These are phyloP conservation scores for Torymus auratus DNA, from an alignment of 2,888 invertebrate species.

Conservation along the genomic window DNA sequence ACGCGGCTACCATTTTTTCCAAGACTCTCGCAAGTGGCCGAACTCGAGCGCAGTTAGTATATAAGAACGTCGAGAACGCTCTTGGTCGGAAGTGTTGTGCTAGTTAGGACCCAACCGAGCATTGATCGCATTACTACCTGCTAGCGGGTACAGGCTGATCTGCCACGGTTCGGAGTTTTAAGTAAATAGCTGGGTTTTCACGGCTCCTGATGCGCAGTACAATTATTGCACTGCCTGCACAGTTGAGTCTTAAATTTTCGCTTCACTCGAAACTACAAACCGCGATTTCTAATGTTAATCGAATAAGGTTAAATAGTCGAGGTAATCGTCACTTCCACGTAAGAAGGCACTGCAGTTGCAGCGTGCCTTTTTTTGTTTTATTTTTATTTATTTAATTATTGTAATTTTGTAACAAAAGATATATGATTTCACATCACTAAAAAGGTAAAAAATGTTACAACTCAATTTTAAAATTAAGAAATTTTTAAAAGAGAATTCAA, in stretches of 20 bases:
- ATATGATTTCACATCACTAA: too few relatives aligned
- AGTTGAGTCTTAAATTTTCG: too few relatives aligned
- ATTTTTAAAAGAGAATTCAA: too few relatives aligned
- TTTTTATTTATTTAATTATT: not conserved
- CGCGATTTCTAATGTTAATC: not conserved
- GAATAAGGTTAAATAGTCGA: conserved; percentile 1
- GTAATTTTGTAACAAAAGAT: too few relatives aligned
- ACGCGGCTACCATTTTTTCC: too few relatives aligned
- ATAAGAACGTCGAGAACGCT: too few relatives aligned
- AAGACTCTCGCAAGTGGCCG: too few relatives aligned
- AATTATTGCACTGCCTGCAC: not conserved
- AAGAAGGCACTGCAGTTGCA: conserved; percentile 20
- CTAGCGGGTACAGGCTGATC: conserved; percentile 22
- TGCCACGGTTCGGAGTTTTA: conserved; percentile 14
- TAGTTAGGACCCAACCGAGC: conserved; percentile 19
- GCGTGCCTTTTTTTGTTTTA: conserved; percentile 4
- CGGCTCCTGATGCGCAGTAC: conserved; percentile 29
- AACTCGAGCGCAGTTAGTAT: too few relatives aligned
- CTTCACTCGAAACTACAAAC: too few relatives aligned
- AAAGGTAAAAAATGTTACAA: too few relatives aligned
- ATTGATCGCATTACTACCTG: conserved; percentile 26
- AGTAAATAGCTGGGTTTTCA: conserved; percentile 1
- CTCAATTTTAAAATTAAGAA: too few relatives aligned
- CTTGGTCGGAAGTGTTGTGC: conserved; percentile 21
- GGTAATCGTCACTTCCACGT: conserved; percentile 21